Evolutionary conservation across 2,888 invertebrate genomes (phyloP), one percentile per base, ranked within the genome.

Genomic region (Podabrus alpinus): DNA sequence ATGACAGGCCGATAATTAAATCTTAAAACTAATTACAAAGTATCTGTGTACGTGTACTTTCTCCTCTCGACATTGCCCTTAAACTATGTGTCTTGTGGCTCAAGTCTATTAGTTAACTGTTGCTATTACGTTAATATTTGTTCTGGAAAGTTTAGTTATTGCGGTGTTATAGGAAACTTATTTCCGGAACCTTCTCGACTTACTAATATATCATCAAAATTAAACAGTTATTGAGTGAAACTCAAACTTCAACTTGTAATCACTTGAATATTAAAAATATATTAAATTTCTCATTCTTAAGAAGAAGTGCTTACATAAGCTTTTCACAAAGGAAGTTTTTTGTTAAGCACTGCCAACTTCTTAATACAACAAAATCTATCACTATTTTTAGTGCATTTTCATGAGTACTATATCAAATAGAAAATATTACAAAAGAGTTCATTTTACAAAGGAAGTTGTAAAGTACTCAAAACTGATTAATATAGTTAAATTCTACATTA

Each of bases 1-100:
- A 69, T 75, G 75, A 72, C 75, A 75, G 72, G 71, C 68, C 75
- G 69, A 75, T 75, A 75, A 75, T 75, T 75, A 72, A 75, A 75
- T 75, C 69, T 72, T 59, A 75, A 64, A 75, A 75, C 75, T 75
- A 75, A 75, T 75, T 75, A 75, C 66, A 71, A 74, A 74, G 74
- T 74, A 74, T 71, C 68, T 74, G 74, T 71, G 68, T 71, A 68
- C 71, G 24, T 59, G 19, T 25, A 16, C 45, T 45, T 9, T 68
- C 60, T 68, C 24, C 17, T 15, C 59, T 64, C 70, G 16, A 11
- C 61, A 24, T 59, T 29, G 11, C 70, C 68, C 71, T 61, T 68
- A 68, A 75, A 72, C 64, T 69, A 66, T 72, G 69, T 68, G 70
- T 74, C 71, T 74, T 74, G 74, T 59, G 74, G 74, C 61, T 71